Conservation (phyloP, 1,140 invertebrate genomes). For the Anagrus nilaparvatae region DNA sequence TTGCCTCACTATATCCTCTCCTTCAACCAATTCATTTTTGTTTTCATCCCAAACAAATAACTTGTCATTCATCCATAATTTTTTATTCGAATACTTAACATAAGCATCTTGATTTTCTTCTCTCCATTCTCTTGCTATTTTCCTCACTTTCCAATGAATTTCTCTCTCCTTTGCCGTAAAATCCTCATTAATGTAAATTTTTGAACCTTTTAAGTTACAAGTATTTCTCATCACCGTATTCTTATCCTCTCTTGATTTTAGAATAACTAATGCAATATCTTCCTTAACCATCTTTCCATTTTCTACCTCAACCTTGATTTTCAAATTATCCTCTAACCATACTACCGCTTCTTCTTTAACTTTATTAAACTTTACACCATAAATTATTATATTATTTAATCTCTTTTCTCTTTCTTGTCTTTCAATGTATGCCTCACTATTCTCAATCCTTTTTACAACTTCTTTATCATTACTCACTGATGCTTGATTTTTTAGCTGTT, state of each 20-base stretch:
- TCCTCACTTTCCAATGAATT: slow-evolving; percentile 8
- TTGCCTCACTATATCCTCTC: not conserved
- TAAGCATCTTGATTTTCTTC: slow-evolving; percentile 5
- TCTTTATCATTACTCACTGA: too few species aligned
- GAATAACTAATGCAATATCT: too few species aligned
- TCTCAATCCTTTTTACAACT: not conserved
- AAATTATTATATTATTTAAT: not conserved
- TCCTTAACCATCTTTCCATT: too few species aligned
- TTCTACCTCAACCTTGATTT: too few species aligned
- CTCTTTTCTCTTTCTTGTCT: not conserved
- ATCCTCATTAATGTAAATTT: slow-evolving; percentile 18
- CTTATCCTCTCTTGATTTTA: slow-evolving; percentile 13
- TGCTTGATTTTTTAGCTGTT: not conserved
- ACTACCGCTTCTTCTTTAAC: slow-evolving; percentile 9
- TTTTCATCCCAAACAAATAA: slow-evolving; percentile 1
- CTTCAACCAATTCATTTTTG: not conserved
- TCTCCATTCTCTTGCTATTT: slow-evolving; percentile 8
- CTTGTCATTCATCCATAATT: too few species aligned
- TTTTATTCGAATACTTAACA: too few species aligned
- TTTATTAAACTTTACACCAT: slow-evolving; percentile 1
- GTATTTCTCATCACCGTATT: slow-evolving; percentile 12
- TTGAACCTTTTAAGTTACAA: slow-evolving; percentile 11
- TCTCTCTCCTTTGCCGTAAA: slow-evolving; percentile 13
- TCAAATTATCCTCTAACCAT: not conserved
- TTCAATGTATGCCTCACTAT: not conserved